Evolutionary conservation across 1,140 invertebrate species (phyloP).

Genomic region (Zaprionus inermis): DNA sequence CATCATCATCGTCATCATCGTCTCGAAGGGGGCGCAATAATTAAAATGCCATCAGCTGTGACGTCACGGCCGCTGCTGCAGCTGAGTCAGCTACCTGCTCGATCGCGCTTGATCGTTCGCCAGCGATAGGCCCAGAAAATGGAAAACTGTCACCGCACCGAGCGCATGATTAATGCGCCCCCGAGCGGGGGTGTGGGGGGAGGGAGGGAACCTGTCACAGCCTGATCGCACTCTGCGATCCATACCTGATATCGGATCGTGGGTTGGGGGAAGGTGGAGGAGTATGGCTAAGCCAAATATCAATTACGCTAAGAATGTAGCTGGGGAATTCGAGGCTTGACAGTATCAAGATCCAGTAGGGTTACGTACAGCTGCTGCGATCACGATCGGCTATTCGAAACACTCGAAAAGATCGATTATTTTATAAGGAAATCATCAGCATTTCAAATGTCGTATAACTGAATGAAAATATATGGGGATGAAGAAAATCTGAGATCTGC

Average conservation of each 20-base stretch:
- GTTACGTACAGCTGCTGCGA: not conserved
- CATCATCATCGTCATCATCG: no score
- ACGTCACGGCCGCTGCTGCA: conserved; percentile 24
- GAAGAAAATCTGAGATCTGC: no score
- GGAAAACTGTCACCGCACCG: conserved; percentile 71
- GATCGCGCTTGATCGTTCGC: conserved; percentile 55
- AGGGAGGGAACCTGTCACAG: conserved; percentile 2
- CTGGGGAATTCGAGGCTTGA: not conserved
- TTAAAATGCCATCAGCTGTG: conserved; percentile 73
- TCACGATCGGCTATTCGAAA: not conserved
- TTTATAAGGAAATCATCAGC: not conserved
- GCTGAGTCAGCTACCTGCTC: conserved; percentile 32
- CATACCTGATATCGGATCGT: not conserved
- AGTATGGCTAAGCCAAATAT: not conserved
- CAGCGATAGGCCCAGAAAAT: conserved; percentile 50
- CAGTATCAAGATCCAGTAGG: not conserved
- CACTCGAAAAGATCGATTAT: not conserved
- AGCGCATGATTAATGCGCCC: conserved; percentile 70
- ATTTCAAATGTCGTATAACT: no score
- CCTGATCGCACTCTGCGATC: not conserved
- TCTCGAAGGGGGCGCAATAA: conserved; percentile 37
- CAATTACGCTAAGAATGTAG: not conserved
- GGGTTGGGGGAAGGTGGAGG: not conserved
- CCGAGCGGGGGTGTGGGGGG: not conserved
- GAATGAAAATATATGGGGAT: no score